A percentile compares a stretch with the other conserved stretches of the same genome.
These are phyloP conservation scores for Listrodromus nycthemerus DNA, from an alignment of 2,888 invertebrate genomes.

Conservation along the genomic window DNA sequence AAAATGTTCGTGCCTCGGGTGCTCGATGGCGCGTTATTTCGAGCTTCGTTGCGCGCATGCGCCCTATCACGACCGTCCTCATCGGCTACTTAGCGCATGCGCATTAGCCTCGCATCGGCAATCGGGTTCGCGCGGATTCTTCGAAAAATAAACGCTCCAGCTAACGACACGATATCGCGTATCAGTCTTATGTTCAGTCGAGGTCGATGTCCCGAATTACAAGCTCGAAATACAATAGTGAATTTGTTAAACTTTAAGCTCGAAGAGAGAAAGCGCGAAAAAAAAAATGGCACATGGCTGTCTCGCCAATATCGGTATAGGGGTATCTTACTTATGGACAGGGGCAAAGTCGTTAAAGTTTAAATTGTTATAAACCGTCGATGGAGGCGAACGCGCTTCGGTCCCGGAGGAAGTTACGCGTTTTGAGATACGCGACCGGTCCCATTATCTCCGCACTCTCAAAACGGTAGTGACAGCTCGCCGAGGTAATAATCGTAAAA, in stretches of 20 bases:
- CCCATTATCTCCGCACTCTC: constrained; percentile 68
- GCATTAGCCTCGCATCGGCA: constrained; percentile 13
- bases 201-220: background rate
- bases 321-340: constrained; percentile 17
- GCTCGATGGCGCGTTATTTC: constrained; percentile 19
- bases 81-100: constrained; percentile 56
- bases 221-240: background rate
- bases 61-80: constrained; percentile 29
- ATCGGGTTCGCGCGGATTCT: constrained; percentile 45
- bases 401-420: constrained; percentile 58
- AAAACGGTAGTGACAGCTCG: constrained; percentile 78
- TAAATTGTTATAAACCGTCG: constrained; percentile 48
- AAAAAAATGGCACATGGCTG: background rate
- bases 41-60: constrained; percentile 42
- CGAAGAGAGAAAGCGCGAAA: too few species aligned
- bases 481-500: constrained; percentile 82
- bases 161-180: background rate
- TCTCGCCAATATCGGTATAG: constrained; percentile 13
- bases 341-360: constrained; percentile 36
- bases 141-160: background rate
- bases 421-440: constrained; percentile 64
- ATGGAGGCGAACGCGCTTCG: constrained; percentile 5
- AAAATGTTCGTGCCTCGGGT: constrained; percentile 17
- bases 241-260: background rate
- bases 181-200: background rate